phyloP scores from a whole-genome alignment of 1,140 invertebrate species.

The Dysdera silvatica region DNA sequence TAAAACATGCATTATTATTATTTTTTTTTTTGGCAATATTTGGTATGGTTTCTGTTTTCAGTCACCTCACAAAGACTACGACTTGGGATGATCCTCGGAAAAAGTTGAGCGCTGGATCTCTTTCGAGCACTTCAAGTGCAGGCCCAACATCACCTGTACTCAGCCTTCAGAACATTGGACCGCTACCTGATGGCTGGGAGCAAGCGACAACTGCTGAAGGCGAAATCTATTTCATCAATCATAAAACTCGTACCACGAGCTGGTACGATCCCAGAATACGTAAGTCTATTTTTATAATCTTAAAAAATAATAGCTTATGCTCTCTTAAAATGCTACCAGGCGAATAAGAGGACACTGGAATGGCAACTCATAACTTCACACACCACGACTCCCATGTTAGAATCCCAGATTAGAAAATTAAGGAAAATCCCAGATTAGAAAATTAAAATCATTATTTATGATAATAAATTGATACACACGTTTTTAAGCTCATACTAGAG shows the following conservation, averaged over 20 bases:
- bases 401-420: too few relatives aligned
- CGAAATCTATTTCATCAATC: conserved; percentile 96
- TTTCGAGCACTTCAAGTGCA: conserved; percentile 30
- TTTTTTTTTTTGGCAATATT: too few relatives aligned
- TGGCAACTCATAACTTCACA: too few relatives aligned
- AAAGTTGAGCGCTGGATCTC: conserved; percentile 55
- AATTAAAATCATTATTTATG: too few relatives aligned
- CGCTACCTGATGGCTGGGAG: conserved; percentile 92
- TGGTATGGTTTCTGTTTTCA: conserved; percentile 57
- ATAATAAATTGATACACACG: too few relatives aligned
- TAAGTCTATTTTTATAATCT: conserved; percentile 51
- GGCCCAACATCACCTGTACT: conserved; percentile 26
- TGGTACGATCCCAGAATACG: conserved; percentile 82
- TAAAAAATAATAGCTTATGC: too few relatives aligned
- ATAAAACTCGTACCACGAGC: conserved; percentile 83
- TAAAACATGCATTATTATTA: too few relatives aligned
- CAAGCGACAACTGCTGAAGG: conserved; percentile 85
- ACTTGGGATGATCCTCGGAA: conserved; percentile 95
- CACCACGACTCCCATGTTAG: too few relatives aligned
- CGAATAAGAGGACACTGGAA: too few relatives aligned
- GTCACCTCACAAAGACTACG: conserved; percentile 85
- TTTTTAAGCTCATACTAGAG: too few relatives aligned
- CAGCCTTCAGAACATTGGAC: conserved; percentile 53
- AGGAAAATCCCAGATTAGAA: too few relatives aligned
- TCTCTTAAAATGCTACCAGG: too few relatives aligned